A percentile compares a stretch with the other conserved stretches of the same genome.
Evolutionary conservation across 2,113 vertebrate species (phyloP).

Genomic region (Excalfactoria chinensis): DNA sequence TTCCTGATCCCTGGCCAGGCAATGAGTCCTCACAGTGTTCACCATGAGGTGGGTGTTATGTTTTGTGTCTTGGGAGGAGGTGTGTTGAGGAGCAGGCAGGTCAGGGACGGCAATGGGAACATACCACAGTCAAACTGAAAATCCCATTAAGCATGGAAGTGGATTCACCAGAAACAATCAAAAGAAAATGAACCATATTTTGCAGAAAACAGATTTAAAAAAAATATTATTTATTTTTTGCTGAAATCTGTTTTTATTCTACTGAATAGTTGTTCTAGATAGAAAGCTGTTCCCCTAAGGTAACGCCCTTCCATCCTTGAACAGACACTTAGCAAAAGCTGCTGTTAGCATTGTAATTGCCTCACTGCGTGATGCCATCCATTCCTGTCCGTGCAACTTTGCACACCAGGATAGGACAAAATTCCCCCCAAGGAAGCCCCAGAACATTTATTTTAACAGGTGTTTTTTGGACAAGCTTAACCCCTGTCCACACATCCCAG

Average conservation of each 20-base stretch:
- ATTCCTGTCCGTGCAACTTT: neutral
- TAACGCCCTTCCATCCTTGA: neutral
- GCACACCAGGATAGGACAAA: neutral
- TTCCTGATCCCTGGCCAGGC: neutral
- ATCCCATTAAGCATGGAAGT: neutral
- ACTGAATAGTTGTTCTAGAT: neutral
- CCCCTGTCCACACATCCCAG: neutral
- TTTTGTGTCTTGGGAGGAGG: neutral
- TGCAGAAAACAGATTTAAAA: neutral
- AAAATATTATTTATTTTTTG: neutral
- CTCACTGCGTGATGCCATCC: neutral
- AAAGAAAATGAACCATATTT: neutral
- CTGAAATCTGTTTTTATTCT: neutral
- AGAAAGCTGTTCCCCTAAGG: neutral
- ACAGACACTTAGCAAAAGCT: neutral
- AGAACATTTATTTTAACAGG: neutral
- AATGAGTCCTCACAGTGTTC: neutral
- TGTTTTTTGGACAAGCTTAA: neutral
- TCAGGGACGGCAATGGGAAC: neutral
- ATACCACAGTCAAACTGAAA: neutral
- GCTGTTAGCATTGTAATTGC: neutral
- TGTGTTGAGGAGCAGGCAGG: neutral
- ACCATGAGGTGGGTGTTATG: neutral
- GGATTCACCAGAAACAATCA: neutral
- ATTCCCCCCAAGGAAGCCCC: neutral